Conservation (phyloP, 2,888 invertebrate genomes). For the Steromphala cineraria region DNA sequence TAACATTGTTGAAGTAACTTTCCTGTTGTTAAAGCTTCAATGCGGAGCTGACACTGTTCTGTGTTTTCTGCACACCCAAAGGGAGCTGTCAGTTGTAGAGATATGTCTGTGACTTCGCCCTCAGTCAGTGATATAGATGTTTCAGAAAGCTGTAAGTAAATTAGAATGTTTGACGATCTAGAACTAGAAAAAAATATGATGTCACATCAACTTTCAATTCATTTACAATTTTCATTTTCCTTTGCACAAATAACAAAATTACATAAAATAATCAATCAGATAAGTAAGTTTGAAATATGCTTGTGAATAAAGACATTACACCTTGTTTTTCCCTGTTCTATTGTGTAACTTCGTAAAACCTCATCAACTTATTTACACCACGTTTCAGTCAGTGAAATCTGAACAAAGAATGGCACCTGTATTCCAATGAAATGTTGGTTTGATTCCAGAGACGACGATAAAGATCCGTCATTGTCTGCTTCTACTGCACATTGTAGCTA, state of each 20-base stretch:
- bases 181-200: too few species aligned
- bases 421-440: not conserved
- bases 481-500: not conserved
- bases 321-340: too few species aligned
- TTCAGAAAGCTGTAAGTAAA: not conserved
- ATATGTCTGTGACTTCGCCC: not conserved
- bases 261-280: too few species aligned
- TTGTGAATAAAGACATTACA: too few species aligned
- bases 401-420: too few species aligned
- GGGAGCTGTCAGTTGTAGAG: not conserved
- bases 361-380: accelerated
- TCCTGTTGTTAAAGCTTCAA: not conserved
- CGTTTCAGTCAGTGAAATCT: not conserved
- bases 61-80: not conserved
- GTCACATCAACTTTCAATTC: not conserved
- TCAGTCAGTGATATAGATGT: not conserved
- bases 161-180: too few species aligned
- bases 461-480: not conserved
- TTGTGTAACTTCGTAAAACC: too few species aligned
- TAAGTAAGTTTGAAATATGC: too few species aligned
- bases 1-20: too few species aligned
- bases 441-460: not conserved
- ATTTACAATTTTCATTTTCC: not conserved
- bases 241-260: too few species aligned
- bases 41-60: not conserved